Evolutionary conservation across 2,113 vertebrate species (phyloP).

Genomic region (Prionailurus bengalensis): DNA sequence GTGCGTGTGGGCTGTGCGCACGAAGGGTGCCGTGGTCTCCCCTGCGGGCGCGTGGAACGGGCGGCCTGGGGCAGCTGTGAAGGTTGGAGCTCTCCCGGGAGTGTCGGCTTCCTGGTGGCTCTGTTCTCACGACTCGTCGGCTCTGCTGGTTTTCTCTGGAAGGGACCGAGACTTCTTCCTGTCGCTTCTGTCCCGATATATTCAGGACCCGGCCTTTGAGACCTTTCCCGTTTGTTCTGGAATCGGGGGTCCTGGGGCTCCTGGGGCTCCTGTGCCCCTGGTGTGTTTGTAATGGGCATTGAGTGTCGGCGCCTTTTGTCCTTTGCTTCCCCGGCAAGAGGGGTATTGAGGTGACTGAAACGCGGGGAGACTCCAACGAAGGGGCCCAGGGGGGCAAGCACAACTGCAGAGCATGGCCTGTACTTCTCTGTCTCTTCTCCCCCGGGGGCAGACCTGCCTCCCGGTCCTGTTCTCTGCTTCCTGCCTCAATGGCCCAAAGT

Average conservation of each 20-base stretch:
- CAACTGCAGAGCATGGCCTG: background rate
- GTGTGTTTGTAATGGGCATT: accelerated
- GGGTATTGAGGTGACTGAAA: background rate
- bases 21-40: background rate
- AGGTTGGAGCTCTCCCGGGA: background rate
- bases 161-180: background rate
- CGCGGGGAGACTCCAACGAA: background rate
- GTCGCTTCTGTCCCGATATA: accelerated
- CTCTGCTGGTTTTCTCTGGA: background rate
- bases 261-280: accelerated
- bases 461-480: background rate
- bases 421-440: background rate
- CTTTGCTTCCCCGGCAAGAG: background rate
- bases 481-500: constrained; percentile 45
- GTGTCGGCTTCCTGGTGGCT: background rate
- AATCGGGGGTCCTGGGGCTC: background rate
- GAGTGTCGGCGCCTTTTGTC: background rate
- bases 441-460: too few relatives aligned
- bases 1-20: background rate
- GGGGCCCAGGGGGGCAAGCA: background rate
- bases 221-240: background rate
- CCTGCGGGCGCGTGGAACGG: background rate
- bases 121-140: too few relatives aligned
- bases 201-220: too few relatives aligned
- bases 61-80: background rate